A percentile compares a stretch with the other conserved stretches of the same genome.
Conservation (phyloP, 64 coral and sea anemone genomes). For the Trachythela sp. region DNA sequence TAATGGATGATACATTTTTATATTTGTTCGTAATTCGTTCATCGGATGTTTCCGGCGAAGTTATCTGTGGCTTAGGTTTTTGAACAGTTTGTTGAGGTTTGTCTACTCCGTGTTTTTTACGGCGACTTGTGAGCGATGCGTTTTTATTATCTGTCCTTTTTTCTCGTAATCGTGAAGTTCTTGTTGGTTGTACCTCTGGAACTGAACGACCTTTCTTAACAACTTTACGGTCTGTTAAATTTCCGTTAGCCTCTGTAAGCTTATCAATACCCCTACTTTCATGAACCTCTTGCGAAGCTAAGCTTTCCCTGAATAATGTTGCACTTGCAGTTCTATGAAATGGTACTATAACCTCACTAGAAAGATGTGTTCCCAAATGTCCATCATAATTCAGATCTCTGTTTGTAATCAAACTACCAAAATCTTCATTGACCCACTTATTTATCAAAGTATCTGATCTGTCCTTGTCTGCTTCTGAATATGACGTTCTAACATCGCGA, state of each 20-base stretch:
- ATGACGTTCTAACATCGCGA: neutral
- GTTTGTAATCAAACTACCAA: neutral
- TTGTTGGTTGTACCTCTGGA: neutral
- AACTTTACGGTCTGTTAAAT: neutral
- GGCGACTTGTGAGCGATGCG: neutral
- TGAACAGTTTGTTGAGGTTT: neutral
- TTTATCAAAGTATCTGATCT: neutral
- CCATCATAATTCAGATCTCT: neutral
- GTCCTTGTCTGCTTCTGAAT: neutral
- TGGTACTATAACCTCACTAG: neutral
- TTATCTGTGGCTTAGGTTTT: neutral
- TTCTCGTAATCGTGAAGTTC: neutral
- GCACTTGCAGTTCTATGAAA: constrained; percentile 15
- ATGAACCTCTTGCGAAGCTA: neutral
- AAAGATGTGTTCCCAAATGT: neutral
- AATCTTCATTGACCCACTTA: neutral
- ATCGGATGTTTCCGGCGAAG: neutral
- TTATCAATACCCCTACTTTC: neutral
- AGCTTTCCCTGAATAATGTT: neutral
- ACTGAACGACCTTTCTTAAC: neutral
- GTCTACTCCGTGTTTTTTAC: neutral
- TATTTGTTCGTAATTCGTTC: neutral
- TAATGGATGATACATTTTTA: neutral
- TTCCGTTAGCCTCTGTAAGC: no score
- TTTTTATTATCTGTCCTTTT: neutral